Conservation (phyloP, 2,113 vertebrate genomes). For the Antechinus flavipes region DNA sequence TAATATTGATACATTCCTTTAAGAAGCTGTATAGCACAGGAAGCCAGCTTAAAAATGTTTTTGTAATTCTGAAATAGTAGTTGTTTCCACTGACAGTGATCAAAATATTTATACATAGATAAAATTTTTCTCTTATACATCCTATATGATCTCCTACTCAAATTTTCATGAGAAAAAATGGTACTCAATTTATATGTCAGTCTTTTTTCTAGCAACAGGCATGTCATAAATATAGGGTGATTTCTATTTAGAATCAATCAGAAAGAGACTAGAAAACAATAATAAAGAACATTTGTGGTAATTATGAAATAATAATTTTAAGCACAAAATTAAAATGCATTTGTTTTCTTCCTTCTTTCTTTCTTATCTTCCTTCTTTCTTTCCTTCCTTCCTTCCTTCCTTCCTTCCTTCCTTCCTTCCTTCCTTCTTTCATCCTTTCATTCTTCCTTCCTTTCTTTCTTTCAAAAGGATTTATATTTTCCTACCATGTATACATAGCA, state of each 20-base stretch:
- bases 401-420: no score
- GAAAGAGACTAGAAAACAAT: background rate
- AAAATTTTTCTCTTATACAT: background rate
- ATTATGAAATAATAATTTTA: background rate
- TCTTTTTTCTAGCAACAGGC: background rate
- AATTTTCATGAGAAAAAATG: conserved; percentile 18
- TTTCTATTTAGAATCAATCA: conserved; percentile 19
- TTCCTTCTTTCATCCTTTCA: no score
- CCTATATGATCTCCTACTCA: background rate
- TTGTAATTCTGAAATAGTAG: conserved; percentile 2
- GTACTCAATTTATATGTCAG: conserved; percentile 1
- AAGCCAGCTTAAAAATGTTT: conserved; percentile 24
- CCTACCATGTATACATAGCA: background rate
- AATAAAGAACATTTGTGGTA: background rate
- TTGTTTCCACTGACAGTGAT: background rate
- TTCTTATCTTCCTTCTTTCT: no score
- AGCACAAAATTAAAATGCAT: background rate
- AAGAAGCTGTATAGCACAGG: background rate
- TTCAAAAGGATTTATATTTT: background rate
- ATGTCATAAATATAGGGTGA: background rate
- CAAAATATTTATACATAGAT: conserved; percentile 7
- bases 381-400: no score
- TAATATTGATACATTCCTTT: background rate
- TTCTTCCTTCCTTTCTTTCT: no score
- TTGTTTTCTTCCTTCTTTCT: no score